Conservation (phyloP, 2,797 vertebrate species). For the Hydrophis major region DNA sequence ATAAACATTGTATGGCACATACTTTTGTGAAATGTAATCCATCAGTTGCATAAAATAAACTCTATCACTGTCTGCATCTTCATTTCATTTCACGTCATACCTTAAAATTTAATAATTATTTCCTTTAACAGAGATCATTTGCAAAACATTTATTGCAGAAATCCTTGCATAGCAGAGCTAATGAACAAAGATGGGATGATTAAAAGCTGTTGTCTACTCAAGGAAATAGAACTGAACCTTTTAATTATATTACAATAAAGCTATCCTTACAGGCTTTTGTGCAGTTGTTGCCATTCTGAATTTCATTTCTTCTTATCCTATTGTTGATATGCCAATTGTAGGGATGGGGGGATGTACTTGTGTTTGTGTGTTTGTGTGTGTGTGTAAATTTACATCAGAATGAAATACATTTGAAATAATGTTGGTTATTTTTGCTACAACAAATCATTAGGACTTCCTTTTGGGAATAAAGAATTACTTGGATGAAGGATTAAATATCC, state of each 20-base stretch:
- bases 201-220: neutral
- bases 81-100: no score
- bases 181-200: neutral
- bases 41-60: neutral
- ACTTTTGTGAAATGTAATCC: neutral
- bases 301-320: neutral
- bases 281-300: neutral
- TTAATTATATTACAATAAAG: neutral
- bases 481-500: neutral
- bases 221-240: neutral
- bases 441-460: neutral
- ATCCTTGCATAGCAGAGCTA: neutral
- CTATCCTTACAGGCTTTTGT: neutral
- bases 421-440: neutral
- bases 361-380: neutral
- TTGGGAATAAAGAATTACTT: neutral
- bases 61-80: no score
- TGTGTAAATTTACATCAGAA: neutral
- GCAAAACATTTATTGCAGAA: neutral
- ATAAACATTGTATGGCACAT: neutral
- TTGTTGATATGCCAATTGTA: neutral
- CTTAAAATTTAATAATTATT: neutral
- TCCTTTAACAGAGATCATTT: neutral
- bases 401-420: neutral
- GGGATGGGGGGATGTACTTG: no score